Conservation (phyloP, 2,888 invertebrate species). For the Drosophila nr. perissopoda region DNA sequence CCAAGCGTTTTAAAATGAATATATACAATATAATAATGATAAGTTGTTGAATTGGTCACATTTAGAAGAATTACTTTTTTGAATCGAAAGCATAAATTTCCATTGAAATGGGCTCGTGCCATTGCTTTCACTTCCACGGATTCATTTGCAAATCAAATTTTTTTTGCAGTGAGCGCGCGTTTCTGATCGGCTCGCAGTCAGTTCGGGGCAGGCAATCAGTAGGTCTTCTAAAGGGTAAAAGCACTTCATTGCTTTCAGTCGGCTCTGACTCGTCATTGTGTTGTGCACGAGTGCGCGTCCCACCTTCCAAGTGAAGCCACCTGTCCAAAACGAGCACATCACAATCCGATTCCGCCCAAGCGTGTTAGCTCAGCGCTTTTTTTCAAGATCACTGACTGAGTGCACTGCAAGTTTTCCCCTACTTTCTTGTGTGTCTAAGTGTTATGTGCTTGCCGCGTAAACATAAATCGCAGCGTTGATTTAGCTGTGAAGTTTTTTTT, state of each 20-base stretch:
- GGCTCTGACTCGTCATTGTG: conserved; percentile 45
- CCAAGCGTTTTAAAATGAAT: neutral
- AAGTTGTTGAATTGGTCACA: neutral
- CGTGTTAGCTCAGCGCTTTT: conserved; percentile 18
- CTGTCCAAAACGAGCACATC: neutral
- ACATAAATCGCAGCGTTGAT: conserved; percentile 31
- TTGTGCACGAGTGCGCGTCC: conserved; percentile 40
- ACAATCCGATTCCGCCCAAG: conserved; percentile 26
- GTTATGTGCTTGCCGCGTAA: conserved; percentile 27
- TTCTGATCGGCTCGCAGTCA: conserved; percentile 31
- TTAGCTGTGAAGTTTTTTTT: conserved; percentile 12
- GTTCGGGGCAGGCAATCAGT: conserved; percentile 23
- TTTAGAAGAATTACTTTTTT: neutral
- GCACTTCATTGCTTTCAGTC: conserved; percentile 44
- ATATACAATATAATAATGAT: neutral
- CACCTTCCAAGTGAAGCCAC: conserved; percentile 5
- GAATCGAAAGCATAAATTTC: conserved; percentile 15
- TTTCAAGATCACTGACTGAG: conserved; percentile 33
- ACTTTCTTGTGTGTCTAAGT: neutral
- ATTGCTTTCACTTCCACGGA: conserved; percentile 41
- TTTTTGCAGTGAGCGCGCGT: conserved; percentile 36
- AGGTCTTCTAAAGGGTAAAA: conserved; percentile 52
- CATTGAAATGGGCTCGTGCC: conserved; percentile 40
- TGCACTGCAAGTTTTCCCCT: conserved; percentile 1
- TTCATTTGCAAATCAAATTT: conserved; percentile 61